Conservation (phyloP, 2,797 vertebrate species). For the Phalanger gymnotis region DNA sequence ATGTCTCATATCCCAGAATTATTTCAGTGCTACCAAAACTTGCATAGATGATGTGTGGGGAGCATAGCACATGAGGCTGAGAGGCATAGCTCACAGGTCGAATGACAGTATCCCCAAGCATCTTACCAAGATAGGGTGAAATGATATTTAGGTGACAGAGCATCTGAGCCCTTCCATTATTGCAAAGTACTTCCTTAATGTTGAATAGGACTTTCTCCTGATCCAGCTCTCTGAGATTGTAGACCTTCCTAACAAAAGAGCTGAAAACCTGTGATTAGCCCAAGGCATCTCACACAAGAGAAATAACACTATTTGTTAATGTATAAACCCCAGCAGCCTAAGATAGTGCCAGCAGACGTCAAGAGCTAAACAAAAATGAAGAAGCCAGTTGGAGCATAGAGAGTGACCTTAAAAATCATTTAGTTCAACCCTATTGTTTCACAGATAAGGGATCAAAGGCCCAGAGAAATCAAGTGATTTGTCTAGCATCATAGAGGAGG, state of each 20-base stretch:
- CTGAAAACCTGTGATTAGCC: background rate
- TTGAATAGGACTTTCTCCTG: background rate
- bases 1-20: background rate
- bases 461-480: background rate
- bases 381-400: background rate
- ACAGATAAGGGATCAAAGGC: background rate
- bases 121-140: background rate
- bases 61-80: background rate
- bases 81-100: background rate
- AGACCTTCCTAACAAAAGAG: background rate
- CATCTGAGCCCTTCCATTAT: background rate
- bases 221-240: background rate
- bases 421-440: background rate
- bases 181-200: background rate
- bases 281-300: background rate
- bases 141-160: background rate
- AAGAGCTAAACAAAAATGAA: background rate
- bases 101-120: background rate
- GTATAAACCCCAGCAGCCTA: background rate
- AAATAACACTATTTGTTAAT: background rate
- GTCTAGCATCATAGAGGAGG: background rate
- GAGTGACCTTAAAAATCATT: background rate
- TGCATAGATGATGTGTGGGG: background rate
- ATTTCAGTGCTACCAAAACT: background rate
- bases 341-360: background rate